These are phyloP conservation scores for Phocoena phocoena DNA, from an alignment of 2,113 vertebrate species.

Conservation along the genomic window DNA sequence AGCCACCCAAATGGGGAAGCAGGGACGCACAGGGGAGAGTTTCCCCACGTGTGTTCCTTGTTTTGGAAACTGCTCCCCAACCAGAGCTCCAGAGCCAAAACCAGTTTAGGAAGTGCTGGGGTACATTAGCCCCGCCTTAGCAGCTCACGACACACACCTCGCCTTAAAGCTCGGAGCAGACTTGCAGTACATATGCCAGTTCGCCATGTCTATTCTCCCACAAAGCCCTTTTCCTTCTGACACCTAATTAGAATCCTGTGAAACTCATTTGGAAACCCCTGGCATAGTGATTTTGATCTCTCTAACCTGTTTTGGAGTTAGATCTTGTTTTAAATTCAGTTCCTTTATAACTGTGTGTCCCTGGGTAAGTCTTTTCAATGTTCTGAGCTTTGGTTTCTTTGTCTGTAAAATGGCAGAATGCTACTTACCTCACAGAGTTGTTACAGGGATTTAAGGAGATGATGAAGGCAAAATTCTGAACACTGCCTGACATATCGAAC, in stretches of 20 bases:
- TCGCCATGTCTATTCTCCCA: not conserved
- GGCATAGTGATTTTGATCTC: not conserved
- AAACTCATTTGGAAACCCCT: not conserved
- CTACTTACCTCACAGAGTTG: not conserved
- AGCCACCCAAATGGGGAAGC: not conserved
- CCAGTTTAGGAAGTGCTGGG: not conserved
- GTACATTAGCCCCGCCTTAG: not conserved
- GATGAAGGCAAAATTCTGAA: not conserved
- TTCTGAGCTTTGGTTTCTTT: not conserved
- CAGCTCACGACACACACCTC: not conserved
- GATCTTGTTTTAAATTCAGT: not conserved
- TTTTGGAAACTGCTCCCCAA: not conserved
- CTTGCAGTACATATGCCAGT: not conserved
- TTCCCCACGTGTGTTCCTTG: not conserved
- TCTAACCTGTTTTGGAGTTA: not conserved
- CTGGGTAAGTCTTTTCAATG: not conserved
- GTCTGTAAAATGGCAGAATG: not conserved
- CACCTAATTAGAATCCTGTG: not conserved
- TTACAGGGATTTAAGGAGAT: not conserved
- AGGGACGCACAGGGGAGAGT: not conserved
- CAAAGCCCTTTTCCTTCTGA: not conserved
- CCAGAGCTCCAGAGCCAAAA: not conserved
- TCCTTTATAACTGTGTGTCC: not conserved
- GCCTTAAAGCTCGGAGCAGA: not conserved
- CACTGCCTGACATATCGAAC: not conserved